Evolutionary conservation across 2,888 invertebrate genomes (phyloP).

Genomic region (Latrodectus hesperus): DNA sequence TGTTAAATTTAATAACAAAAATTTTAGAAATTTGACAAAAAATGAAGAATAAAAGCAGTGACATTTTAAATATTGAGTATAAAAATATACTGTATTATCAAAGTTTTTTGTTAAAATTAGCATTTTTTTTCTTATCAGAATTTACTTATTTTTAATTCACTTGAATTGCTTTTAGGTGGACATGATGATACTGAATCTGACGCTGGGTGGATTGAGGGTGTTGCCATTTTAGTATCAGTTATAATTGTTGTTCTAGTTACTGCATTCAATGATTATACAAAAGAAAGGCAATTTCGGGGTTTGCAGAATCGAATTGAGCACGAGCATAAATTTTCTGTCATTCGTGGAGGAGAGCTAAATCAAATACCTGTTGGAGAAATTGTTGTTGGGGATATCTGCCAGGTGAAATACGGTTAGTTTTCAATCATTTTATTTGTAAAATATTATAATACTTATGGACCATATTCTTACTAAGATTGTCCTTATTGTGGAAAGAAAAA

Average conservation of each 20-base stretch:
- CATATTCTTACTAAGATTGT: too few relatives aligned
- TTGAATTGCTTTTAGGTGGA: conserved; percentile 72
- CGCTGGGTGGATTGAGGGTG: conserved; percentile 99
- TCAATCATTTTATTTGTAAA: too few relatives aligned
- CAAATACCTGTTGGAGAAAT: conserved; percentile 97
- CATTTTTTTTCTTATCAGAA: too few relatives aligned
- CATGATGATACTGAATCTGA: conserved; percentile 88
- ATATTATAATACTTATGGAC: too few relatives aligned
- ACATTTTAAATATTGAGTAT: too few relatives aligned
- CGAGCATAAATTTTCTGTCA: conserved; percentile 98
- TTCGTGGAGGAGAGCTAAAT: conserved; percentile 91
- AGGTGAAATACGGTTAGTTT: conserved; percentile 79
- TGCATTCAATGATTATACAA: conserved; percentile 99
- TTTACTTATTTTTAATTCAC: too few relatives aligned
- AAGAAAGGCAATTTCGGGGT: conserved; percentile 99
- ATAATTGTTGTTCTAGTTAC: conserved; percentile 99
- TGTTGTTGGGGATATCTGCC: conserved; percentile 98
- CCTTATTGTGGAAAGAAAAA: too few relatives aligned
- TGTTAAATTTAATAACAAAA: too few relatives aligned
- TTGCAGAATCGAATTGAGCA: conserved; percentile 98
- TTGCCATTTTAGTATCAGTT: conserved; percentile 98
- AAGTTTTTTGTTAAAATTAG: too few relatives aligned
- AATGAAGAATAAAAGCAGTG: too few relatives aligned
- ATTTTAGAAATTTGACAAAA: too few relatives aligned
- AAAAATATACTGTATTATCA: too few relatives aligned